These are phyloP conservation scores for Cotesia typhae DNA, from an alignment of 1,140 invertebrate genomes.

Conservation along the genomic window DNA sequence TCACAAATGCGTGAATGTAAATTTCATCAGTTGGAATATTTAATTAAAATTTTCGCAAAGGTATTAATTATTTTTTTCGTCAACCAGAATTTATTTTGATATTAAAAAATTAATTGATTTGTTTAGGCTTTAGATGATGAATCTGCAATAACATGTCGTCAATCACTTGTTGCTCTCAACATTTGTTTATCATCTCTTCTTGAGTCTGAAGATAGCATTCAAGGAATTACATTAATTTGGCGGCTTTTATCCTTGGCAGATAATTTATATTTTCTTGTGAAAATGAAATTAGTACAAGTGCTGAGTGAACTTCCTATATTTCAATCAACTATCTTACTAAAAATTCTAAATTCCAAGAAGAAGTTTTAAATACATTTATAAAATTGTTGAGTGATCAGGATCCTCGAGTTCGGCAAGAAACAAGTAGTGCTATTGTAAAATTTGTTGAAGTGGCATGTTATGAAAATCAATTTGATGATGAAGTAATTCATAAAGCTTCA, in stretches of 20 bases:
- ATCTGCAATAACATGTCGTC: constrained; percentile 74
- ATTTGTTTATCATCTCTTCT: constrained; percentile 71
- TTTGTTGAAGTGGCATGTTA: constrained; percentile 66
- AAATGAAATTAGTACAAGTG: constrained; percentile 76
- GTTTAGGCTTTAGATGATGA: constrained; percentile 74
- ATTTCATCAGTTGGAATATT: constrained; percentile 60
- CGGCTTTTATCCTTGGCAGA: constrained; percentile 71
- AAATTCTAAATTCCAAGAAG: constrained; percentile 68
- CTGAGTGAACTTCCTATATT: constrained; percentile 69
- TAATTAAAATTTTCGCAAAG: constrained; percentile 67
- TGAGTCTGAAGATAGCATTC: constrained; percentile 67
- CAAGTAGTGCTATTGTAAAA: constrained; percentile 75
- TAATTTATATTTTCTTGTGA: constrained; percentile 89
- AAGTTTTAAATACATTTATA: constrained; percentile 73
- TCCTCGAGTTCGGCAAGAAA: constrained; percentile 77
- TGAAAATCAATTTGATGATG: constrained; percentile 59
- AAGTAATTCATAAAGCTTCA: constrained; percentile 60
- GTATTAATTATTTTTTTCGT: constrained; percentile 49
- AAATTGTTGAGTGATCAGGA: constrained; percentile 78
- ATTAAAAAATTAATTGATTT: constrained; percentile 28
- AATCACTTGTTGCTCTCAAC: constrained; percentile 70
- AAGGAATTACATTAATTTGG: constrained; percentile 69
- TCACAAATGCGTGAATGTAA: constrained; percentile 47
- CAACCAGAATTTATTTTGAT: no score
- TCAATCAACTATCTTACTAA: constrained; percentile 64